phyloP scores from a whole-genome alignment of 2,797 vertebrate species.

The Eulemur mongoz region DNA sequence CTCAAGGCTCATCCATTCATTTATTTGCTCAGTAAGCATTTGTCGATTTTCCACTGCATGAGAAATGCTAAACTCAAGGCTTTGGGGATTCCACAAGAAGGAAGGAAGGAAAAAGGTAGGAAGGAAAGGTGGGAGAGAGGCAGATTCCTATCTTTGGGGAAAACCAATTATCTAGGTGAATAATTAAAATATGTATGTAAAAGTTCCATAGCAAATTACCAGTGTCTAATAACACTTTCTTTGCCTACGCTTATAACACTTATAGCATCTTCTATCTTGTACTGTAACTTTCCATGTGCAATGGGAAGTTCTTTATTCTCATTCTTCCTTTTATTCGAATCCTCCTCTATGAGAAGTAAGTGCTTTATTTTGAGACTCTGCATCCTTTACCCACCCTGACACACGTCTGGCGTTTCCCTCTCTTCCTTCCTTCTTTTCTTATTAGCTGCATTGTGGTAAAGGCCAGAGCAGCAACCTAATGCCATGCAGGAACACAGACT shows the following conservation, averaged over 20 bases:
- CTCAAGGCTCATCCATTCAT: neutral
- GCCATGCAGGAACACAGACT: neutral
- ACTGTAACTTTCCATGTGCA: neutral
- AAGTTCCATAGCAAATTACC: neutral
- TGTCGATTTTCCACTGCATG: no score
- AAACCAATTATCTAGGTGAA: neutral
- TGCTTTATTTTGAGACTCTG: neutral
- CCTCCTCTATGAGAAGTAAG: neutral
- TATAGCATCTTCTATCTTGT: neutral
- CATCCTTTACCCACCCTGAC: neutral
- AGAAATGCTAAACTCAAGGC: neutral
- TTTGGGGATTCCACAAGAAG: neutral
- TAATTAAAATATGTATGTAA: neutral
- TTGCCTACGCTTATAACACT: neutral
- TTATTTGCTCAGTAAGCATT: neutral
- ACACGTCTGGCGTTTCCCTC: neutral
- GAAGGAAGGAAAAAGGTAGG: neutral
- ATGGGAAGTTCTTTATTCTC: neutral
- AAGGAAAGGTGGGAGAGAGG: neutral
- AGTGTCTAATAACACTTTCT: neutral
- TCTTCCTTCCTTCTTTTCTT: neutral
- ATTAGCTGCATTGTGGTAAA: neutral
- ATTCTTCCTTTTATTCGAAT: neutral
- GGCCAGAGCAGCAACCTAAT: no score
- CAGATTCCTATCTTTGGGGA: neutral